Evolutionary conservation across 1,140 invertebrate genomes (phyloP).

Genomic region (Hydropsyche tenuis): DNA sequence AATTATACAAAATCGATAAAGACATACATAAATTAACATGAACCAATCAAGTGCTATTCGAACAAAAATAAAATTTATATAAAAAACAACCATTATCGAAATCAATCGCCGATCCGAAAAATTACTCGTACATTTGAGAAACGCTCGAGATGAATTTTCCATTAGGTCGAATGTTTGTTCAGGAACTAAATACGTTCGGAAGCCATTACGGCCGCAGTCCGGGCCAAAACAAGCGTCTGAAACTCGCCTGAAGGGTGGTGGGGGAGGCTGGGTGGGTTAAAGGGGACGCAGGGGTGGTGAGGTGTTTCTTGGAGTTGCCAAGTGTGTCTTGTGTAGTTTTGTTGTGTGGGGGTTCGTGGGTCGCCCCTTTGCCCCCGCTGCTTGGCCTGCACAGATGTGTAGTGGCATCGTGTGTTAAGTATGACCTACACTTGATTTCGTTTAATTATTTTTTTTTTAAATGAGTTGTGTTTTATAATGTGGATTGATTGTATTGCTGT

Average conservation of each 20-base stretch:
- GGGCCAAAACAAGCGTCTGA: constrained; percentile 10
- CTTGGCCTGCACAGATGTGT: constrained; percentile 32
- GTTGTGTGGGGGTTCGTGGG: neutral
- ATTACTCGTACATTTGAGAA: neutral
- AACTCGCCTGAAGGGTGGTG: neutral
- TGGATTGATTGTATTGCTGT: too few relatives aligned
- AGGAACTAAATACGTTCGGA: constrained; percentile 9
- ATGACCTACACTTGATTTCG: constrained; percentile 2
- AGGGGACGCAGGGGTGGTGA: too few relatives aligned
- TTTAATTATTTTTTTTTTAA: neutral
- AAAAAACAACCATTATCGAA: too few relatives aligned
- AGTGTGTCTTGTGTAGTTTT: neutral
- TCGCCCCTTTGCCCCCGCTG: constrained; percentile 31
- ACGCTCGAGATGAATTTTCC: neutral
- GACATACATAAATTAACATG: too few relatives aligned
- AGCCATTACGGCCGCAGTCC: neutral
- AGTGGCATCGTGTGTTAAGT: constrained; percentile 18
- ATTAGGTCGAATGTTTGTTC: constrained; percentile 5
- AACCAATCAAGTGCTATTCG: too few relatives aligned
- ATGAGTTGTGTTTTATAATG: too few relatives aligned
- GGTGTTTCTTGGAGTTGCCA: too few relatives aligned
- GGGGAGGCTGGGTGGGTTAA: neutral
- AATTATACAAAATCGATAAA: too few relatives aligned
- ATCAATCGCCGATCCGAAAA: too few relatives aligned
- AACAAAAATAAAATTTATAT: too few relatives aligned